Base-by-base conservation (phyloP, 2,113 vertebrate genomes). In the Paradoxurus hermaphroditus region DNA sequence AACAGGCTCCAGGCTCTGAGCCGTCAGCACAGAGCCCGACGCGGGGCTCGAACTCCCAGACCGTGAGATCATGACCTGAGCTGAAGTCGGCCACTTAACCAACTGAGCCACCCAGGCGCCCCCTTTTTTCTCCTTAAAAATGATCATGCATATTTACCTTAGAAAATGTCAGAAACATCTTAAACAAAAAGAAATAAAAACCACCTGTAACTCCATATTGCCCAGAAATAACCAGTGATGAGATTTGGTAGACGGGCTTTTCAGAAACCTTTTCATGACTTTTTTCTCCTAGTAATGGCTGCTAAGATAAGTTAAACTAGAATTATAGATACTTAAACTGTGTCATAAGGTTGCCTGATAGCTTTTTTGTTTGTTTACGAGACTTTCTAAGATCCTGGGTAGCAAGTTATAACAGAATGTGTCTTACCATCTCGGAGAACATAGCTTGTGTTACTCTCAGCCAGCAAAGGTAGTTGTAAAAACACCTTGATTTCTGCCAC, bases 131-230 rank as follows among this genome's bases (percentile, higher is more conserved):
- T 90, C 39, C 81, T 91, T 91, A 78, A 89, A 94, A 93, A 46
- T 44, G 12, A 31, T 65, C 56, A 25, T 82, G 7, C 9, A 25
- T 90, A 44, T 59, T 90, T 85, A 82, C 68, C 41, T 94, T 84
- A 67, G 46, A 84, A 91, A 63, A 34, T 88, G 85, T 85, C 86
- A 89, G 65, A 91, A 56, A 41, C 68, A 27, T 12, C 29, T 78
- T 82, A 82, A 92, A 31, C 41, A 78, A 56, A 95, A 97, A 78
- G 59, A 90, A 90, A 86, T 89, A 92, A 79, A 86, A 90, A 51
- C 27, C 11, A 13, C 27, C 15, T 77, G 6, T 83, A 85, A 15
- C 90, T 18, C 82, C 86, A 7, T 75, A 5, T 91, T 56, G 77
- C 29, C 49, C 41, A 94, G 51, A 90, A 87, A 31, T 92, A 83